Conservation (phyloP, 2,113 vertebrate species). For the Rhabdomys dilectus region DNA sequence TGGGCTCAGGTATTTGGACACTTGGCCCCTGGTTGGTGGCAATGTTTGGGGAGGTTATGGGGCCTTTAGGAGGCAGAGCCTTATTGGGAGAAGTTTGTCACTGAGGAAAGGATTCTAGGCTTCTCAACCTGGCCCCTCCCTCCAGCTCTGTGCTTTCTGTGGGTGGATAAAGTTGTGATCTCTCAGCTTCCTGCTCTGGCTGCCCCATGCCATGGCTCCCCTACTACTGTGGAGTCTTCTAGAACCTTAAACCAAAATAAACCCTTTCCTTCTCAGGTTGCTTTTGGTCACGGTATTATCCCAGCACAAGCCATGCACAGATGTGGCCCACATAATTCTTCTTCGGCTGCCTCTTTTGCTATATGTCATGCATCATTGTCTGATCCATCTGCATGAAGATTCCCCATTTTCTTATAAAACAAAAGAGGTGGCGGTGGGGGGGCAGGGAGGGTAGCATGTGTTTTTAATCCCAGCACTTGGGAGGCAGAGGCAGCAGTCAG, state of each 20-base stretch:
- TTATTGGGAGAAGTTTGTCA: neutral
- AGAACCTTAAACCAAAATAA: neutral
- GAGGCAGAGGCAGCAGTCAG: neutral
- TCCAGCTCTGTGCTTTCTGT: too few species aligned
- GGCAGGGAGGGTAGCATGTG: too few species aligned
- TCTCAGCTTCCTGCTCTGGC: neutral
- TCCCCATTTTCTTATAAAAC: neutral
- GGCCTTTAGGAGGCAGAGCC: neutral
- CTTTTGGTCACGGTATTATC: neutral
- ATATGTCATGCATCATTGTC: neutral
- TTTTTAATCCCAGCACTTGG: neutral
- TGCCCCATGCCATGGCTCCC: neutral
- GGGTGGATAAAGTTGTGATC: neutral
- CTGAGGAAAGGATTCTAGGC: neutral
- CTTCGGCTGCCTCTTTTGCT: neutral
- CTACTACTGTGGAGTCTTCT: neutral
- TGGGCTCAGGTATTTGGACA: neutral
- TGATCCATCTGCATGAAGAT: neutral
- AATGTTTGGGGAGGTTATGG: neutral
- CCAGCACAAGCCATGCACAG: neutral
- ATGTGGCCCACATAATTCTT: neutral
- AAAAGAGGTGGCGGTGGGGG: too few species aligned
- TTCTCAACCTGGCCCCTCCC: neutral
- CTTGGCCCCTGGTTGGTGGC: neutral
- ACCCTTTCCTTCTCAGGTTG: neutral